phyloP scores from a whole-genome alignment of 2,888 invertebrate species.

The Pammene aurita region DNA sequence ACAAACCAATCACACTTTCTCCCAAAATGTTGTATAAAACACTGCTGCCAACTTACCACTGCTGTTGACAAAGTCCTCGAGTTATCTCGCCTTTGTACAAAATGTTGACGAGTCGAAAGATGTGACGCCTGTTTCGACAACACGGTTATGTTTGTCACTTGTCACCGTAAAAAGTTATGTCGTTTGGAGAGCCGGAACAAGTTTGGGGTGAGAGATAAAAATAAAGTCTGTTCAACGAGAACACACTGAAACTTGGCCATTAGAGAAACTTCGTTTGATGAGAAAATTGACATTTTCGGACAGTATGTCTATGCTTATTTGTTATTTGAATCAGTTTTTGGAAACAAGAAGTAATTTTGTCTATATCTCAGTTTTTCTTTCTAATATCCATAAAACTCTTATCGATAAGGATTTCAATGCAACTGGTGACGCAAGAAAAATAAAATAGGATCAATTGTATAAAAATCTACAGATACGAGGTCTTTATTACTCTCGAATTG shows the following conservation, averaged over 20 bases:
- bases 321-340: not conserved
- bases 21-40: constrained; percentile 4
- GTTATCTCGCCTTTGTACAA: not conserved
- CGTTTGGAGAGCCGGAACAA: constrained; percentile 26
- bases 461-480: no score
- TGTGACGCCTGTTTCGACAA: not conserved
- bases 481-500: no score
- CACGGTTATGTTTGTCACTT: constrained; percentile 10
- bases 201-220: constrained; percentile 22
- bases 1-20: constrained; percentile 30
- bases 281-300: not conserved
- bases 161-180: constrained; percentile 32
- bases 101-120: not conserved
- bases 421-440: no score
- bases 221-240: constrained; percentile 18
- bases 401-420: no score
- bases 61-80: not conserved
- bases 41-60: constrained; percentile 7
- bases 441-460: no score
- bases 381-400: no score
- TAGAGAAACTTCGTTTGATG: constrained; percentile 31
- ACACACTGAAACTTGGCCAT: constrained; percentile 23
- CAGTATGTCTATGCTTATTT: not conserved
- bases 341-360: no score
- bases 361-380: no score